phyloP scores from a whole-genome alignment of 2,797 vertebrate species.

The Protonibea diacanthus region DNA sequence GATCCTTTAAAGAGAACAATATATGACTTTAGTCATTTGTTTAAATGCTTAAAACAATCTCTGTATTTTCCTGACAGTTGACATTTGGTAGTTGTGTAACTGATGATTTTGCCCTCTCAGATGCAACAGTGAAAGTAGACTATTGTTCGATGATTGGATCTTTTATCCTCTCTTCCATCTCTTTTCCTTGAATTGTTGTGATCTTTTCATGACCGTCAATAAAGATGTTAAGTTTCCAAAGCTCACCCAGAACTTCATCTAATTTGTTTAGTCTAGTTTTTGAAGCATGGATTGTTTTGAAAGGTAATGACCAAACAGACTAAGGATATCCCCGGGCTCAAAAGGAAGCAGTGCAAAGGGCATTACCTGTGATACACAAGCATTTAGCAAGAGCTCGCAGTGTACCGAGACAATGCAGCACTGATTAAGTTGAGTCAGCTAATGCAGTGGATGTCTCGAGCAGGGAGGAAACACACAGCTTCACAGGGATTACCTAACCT shows the following conservation, averaged over 20 bases:
- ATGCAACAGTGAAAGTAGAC: background rate
- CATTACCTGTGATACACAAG: background rate
- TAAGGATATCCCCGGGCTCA: background rate
- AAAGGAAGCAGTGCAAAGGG: background rate
- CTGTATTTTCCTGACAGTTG: background rate
- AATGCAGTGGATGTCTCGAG: slow-evolving; percentile 3
- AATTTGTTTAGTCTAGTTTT: background rate
- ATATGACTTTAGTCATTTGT: background rate
- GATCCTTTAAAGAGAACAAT: too few species aligned
- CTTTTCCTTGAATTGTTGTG: background rate
- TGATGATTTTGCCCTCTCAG: background rate
- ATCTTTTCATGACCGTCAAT: background rate
- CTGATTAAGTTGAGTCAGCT: slow-evolving; percentile 52
- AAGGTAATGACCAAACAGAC: background rate
- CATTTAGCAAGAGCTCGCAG: slow-evolving; percentile 16
- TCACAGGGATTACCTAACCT: slow-evolving; percentile 33
- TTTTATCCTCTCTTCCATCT: background rate
- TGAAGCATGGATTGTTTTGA: background rate
- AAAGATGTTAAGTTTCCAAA: background rate
- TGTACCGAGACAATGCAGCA: slow-evolving; percentile 12
- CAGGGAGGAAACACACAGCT: slow-evolving; percentile 4
- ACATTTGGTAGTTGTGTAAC: slow-evolving; percentile 4
- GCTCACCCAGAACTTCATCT: background rate
- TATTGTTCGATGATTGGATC: background rate
- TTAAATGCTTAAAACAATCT: background rate